Evolutionary conservation across 2,797 vertebrate species (phyloP), one percentile per base, ranked within the genome.

Genomic region (Cynodonichthys magdalenae): DNA sequence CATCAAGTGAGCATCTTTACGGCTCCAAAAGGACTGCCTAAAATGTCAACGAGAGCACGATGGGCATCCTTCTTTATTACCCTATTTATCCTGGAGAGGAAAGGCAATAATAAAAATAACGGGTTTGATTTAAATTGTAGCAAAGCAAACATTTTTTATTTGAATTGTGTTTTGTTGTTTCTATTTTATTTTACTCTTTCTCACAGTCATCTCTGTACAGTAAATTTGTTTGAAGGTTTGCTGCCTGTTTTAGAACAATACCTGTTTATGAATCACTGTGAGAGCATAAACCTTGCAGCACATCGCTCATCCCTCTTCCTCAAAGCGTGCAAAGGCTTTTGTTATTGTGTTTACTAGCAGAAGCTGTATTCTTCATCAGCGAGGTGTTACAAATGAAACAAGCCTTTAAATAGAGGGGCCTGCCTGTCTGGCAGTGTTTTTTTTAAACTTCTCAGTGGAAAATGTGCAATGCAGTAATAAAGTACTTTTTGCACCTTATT

Each of bases 1-100:
- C 77, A 91, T 93, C 91, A 90, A 76, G 49, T 28, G 44, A 74
- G 82, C 89, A 88, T 82, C 85, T 93, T 91, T 87, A 92, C 83
- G 76, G 79, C 84, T 82, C 84, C 75, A 64, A 84, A 75, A 90
- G 89, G 90, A 89, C 85, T 89, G 68, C 73, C 83, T 85, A 77
- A 92, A 91, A 92, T 90, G 92, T 90, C 90, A 91, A 81, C 63
- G 53, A 60, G 63, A 75, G 68, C 18, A 15, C 62, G 77, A 58
- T 42, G 39, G 75, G 65, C 68, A 19, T 71, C 70, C 84, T 65
- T 75, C 83, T 88, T 91, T 91, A 87, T 85, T 61, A 60, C 59
- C 68, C 84, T 64, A 75, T 91, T 89, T 71, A 84, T 93, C 85
- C 78, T 65, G 53, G 15, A 79, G 65, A 57, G 61, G 65, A 75